phyloP scores from a whole-genome alignment of 2,888 invertebrate species.

The Leptinotarsa rubiginosa region DNA sequence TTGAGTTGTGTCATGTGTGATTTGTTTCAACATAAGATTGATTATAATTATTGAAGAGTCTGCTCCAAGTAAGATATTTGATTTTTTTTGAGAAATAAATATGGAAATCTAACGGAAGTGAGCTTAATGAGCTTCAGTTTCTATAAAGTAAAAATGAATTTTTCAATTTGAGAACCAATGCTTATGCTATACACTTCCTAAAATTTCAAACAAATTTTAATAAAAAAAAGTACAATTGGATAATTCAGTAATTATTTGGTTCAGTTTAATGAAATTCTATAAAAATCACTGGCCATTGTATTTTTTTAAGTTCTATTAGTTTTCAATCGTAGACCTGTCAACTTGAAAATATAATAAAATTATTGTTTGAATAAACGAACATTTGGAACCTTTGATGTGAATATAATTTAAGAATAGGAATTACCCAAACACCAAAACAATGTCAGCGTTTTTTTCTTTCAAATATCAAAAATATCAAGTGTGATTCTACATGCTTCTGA shows the following conservation, averaged over 20 bases:
- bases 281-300: constrained; percentile 1
- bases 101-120: background rate
- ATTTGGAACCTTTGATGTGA: no score
- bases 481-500: no score
- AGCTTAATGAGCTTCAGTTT: background rate
- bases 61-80: background rate
- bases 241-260: background rate
- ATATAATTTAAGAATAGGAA: no score
- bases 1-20: background rate
- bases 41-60: background rate
- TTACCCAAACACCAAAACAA: no score
- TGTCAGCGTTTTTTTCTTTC: no score
- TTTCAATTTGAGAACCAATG: background rate
- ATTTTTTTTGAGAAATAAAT: background rate
- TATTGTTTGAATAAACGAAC: no score
- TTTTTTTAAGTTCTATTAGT: background rate
- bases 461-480: no score
- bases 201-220: background rate
- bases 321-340: background rate
- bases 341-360: no score
- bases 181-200: background rate
- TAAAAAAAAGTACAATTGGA: background rate
- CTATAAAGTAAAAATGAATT: background rate
- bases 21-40: background rate
- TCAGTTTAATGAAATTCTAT: background rate